Percentiles rank a stretch among this genome's conserved stretches.
These are phyloP conservation scores for Pandion haliaetus DNA, from an alignment of 2,113 vertebrate genomes.

Conservation along the genomic window DNA sequence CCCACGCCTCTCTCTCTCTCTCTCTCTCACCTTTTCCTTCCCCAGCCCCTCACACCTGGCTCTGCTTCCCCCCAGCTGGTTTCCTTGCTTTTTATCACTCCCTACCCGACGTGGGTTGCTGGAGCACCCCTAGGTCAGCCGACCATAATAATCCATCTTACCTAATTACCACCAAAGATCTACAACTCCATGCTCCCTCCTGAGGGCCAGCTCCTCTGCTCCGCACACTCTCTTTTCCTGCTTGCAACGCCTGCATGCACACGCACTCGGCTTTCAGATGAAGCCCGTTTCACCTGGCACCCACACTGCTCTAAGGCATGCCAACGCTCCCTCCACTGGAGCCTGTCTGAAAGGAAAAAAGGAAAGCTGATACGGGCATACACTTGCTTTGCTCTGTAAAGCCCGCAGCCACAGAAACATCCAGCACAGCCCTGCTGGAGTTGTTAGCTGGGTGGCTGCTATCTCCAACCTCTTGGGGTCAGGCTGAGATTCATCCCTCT, in stretches of 20 bases:
- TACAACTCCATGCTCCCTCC: neutral
- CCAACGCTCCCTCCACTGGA: neutral
- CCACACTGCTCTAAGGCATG: neutral
- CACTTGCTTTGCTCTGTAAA: neutral
- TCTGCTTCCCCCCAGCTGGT: neutral
- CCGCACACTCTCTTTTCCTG: neutral
- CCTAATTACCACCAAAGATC: no score
- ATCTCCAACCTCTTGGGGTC: neutral
- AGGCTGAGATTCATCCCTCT: neutral
- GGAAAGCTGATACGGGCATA: neutral
- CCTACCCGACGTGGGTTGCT: rapidly evolving
- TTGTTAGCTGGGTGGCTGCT: rapidly evolving
- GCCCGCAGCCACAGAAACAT: neutral
- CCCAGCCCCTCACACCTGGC: neutral
- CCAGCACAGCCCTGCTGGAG: neutral
- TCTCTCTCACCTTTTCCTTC: neutral
- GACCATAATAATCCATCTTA: neutral
- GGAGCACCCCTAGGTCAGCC: neutral
- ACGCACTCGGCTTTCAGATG: rapidly evolving
- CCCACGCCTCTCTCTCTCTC: no score
- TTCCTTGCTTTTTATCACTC: neutral
- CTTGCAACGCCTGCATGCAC: no score
- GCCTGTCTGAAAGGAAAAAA: neutral
- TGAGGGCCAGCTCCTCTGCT: neutral
- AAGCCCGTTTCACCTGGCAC: neutral